Evolutionary conservation across 2,113 vertebrate species (phyloP).

Genomic region (Sturnira hondurensis): DNA sequence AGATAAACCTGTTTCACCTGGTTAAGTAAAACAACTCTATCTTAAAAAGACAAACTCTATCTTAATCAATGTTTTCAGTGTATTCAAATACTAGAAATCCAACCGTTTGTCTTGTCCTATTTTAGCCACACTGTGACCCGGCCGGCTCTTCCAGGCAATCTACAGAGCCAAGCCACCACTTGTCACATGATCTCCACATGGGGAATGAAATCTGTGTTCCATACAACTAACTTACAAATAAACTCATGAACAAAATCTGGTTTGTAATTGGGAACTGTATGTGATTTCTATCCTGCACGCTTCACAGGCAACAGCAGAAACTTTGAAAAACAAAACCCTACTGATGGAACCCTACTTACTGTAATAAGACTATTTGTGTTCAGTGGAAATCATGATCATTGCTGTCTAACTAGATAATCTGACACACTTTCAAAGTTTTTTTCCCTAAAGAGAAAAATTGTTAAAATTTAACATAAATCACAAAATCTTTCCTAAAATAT

Average conservation of each 20-base stretch:
- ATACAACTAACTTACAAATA: constrained; percentile 14
- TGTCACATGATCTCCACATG: background rate
- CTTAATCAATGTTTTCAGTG: background rate
- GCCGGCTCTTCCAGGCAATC: background rate
- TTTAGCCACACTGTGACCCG: background rate
- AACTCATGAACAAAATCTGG: background rate
- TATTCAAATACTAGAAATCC: background rate
- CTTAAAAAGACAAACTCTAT: background rate
- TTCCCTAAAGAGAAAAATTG: constrained; percentile 18
- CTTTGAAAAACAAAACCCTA: background rate
- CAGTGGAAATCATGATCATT: background rate
- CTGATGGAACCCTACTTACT: background rate
- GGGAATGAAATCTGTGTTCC: constrained; percentile 13
- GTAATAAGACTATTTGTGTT: background rate
- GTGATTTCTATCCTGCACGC: background rate
- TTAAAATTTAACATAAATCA: constrained; percentile 18
- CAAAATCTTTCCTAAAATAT: constrained; percentile 1
- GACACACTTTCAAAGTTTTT: background rate
- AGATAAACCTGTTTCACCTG: background rate
- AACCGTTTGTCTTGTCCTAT: background rate
- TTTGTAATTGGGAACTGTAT: background rate
- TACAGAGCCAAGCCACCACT: background rate
- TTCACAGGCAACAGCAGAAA: background rate
- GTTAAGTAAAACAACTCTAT: background rate
- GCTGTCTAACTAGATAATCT: background rate